phyloP scores from a whole-genome alignment of 2,888 invertebrate genomes.

The Oxytorus armatus region DNA sequence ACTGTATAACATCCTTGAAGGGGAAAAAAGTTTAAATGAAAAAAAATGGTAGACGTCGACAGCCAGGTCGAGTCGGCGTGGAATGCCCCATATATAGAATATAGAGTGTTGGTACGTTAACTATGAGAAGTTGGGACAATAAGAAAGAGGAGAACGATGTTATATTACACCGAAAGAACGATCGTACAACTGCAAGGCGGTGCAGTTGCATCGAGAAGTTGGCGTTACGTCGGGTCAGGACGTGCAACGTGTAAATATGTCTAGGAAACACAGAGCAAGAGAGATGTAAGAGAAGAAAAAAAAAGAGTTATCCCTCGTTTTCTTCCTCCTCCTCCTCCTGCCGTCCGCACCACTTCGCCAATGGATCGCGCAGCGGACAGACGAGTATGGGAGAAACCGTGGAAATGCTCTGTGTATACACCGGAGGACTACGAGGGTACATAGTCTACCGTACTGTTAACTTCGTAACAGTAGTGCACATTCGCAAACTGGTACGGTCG shows the following conservation, averaged over 20 bases:
- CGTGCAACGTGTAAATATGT: slow-evolving; percentile 62
- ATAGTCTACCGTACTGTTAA: slow-evolving; percentile 55
- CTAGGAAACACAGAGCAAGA: slow-evolving; percentile 63
- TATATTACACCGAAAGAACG: slow-evolving; percentile 31
- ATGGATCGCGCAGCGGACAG: background rate
- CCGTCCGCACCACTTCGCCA: too few relatives aligned
- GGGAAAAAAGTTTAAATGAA: too few relatives aligned
- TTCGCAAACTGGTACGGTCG: slow-evolving; percentile 23
- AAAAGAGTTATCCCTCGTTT: slow-evolving; percentile 23
- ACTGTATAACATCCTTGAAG: too few relatives aligned
- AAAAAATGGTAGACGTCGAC: too few relatives aligned
- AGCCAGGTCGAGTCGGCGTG: too few relatives aligned
- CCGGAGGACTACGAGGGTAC: slow-evolving; percentile 9
- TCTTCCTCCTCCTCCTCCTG: background rate
- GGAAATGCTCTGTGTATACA: slow-evolving; percentile 30
- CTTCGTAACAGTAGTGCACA: slow-evolving; percentile 57
- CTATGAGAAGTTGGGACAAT: slow-evolving; percentile 38
- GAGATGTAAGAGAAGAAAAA: slow-evolving; percentile 22
- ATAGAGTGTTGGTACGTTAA: slow-evolving; percentile 20
- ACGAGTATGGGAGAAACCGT: slow-evolving; percentile 36
- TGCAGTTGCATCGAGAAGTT: slow-evolving; percentile 32
- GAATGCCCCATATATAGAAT: too few relatives aligned
- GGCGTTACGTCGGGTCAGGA: slow-evolving; percentile 70
- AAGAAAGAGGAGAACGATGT: slow-evolving; percentile 47
- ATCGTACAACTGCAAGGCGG: slow-evolving; percentile 7